A percentile compares a stretch with the other conserved stretches of the same genome.
phyloP scores from a whole-genome alignment of 2,888 invertebrate genomes.

The Fragum fragum region DNA sequence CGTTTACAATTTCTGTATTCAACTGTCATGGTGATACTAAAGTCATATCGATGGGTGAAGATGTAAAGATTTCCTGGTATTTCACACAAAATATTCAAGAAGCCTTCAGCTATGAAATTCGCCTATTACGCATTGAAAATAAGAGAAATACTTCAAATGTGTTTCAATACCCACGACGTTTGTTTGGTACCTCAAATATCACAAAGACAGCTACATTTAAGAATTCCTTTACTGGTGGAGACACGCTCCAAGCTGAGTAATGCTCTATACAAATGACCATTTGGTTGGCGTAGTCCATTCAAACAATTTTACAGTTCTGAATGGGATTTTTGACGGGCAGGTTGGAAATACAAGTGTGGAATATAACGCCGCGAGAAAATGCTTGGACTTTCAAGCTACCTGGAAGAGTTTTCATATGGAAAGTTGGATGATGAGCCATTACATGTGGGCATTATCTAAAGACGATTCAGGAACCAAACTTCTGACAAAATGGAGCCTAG shows the following conservation, averaged over 20 bases:
- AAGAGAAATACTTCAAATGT: too few relatives aligned
- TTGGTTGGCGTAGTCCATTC: too few relatives aligned
- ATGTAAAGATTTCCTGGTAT: conserved; percentile 2
- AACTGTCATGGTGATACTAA: conserved; percentile 2
- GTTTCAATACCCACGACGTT: too few relatives aligned
- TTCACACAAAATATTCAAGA: neutral
- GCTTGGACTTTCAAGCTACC: neutral
- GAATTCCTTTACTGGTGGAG: too few relatives aligned
- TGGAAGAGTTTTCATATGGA: neutral
- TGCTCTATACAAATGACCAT: too few relatives aligned
- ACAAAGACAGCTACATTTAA: too few relatives aligned
- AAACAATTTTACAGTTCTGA: too few relatives aligned
- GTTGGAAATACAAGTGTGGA: neutral
- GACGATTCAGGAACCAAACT: neutral
- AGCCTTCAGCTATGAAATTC: neutral
- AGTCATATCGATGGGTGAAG: neutral
- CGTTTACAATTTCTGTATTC: too few relatives aligned
- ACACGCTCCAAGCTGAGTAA: too few relatives aligned
- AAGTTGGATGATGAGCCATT: neutral
- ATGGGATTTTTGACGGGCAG: neutral
- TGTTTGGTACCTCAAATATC: too few relatives aligned
- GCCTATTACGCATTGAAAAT: too few relatives aligned
- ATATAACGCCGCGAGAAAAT: neutral
- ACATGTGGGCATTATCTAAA: conserved; percentile 13
- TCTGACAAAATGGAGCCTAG: conserved; percentile 4